phyloP scores from a whole-genome alignment of 2,113 vertebrate genomes.

The Apodemus speciosus region DNA sequence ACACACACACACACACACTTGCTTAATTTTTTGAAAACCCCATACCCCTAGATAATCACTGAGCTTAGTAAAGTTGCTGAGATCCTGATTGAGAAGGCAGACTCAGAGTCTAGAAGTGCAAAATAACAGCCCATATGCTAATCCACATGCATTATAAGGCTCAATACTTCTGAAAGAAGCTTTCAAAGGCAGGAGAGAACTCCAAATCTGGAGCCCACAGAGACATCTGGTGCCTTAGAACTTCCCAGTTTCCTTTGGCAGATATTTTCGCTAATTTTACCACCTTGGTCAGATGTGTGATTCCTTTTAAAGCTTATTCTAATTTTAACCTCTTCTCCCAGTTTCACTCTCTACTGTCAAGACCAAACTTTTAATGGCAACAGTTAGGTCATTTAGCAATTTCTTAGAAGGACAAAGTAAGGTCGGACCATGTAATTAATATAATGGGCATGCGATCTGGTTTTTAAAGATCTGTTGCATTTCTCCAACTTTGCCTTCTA shows the following conservation, averaged over 20 bases:
- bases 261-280: slow-evolving; percentile 72
- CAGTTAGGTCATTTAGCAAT: slow-evolving; percentile 65
- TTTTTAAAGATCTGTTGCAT: neutral
- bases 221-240: slow-evolving; percentile 81
- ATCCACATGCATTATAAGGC: slow-evolving; percentile 70
- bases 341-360: slow-evolving; percentile 41
- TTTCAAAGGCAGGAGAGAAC: slow-evolving; percentile 74
- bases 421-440: slow-evolving; percentile 45
- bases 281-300: slow-evolving; percentile 76
- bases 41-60: slow-evolving; percentile 4
- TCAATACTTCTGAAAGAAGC: slow-evolving; percentile 71
- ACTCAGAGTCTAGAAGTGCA: slow-evolving; percentile 70
- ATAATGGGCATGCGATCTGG: neutral
- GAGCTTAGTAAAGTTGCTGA: slow-evolving; percentile 58
- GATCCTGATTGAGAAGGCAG: slow-evolving; percentile 65
- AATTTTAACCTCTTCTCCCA: slow-evolving; percentile 70
- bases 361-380: slow-evolving; percentile 58
- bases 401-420: slow-evolving; percentile 59
- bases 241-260: slow-evolving; percentile 74
- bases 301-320: slow-evolving; percentile 67
- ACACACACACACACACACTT: neutral
- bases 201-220: slow-evolving; percentile 77
- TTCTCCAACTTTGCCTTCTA: slow-evolving; percentile 57
- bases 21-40: slow-evolving; percentile 36
- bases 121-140: slow-evolving; percentile 76